Evolutionary conservation across 2,888 invertebrate genomes (phyloP).

Genomic region (Polyommatus icarus): DNA sequence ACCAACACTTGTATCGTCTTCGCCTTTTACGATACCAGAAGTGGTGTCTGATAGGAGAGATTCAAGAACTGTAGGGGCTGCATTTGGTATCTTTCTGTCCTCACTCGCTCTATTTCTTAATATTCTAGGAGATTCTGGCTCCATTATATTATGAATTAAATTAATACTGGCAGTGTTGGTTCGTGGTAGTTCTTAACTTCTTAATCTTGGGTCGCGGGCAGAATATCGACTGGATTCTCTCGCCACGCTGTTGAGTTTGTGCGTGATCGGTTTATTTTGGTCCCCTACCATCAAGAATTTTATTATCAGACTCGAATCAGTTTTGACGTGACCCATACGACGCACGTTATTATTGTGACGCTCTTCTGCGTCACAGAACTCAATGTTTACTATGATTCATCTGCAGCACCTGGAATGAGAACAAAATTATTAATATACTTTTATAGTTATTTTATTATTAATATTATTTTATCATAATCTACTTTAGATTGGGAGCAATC

Average conservation of each 20-base stretch:
- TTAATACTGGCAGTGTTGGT: constrained; percentile 62
- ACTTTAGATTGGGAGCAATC: too few relatives aligned
- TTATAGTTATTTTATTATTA: too few relatives aligned
- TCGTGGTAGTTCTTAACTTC: constrained; percentile 59
- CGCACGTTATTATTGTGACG: constrained; percentile 51
- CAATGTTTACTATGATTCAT: neutral
- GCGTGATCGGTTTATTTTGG: constrained; percentile 75
- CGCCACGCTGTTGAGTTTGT: constrained; percentile 75
- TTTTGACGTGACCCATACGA: constrained; percentile 66
- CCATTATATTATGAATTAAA: constrained; percentile 62
- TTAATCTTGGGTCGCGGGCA: constrained; percentile 81
- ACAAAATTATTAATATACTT: neutral
- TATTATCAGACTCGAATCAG: constrained; percentile 47
- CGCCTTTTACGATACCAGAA: constrained; percentile 76
- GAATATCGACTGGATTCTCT: constrained; percentile 75
- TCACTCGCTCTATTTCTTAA: constrained; percentile 61
- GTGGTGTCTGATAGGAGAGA: constrained; percentile 71
- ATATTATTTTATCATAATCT: too few relatives aligned
- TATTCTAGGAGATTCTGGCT: constrained; percentile 53
- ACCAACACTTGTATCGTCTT: constrained; percentile 59
- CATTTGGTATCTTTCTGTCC: constrained; percentile 51
- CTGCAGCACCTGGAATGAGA: constrained; percentile 45
- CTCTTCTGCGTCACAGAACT: constrained; percentile 52
- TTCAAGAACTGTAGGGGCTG: constrained; percentile 60
- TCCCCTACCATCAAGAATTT: constrained; percentile 80